A percentile compares a stretch with the other conserved stretches of the same genome.
Evolutionary conservation across 2,797 vertebrate genomes (phyloP).

Genomic region (Taenioides sp.): DNA sequence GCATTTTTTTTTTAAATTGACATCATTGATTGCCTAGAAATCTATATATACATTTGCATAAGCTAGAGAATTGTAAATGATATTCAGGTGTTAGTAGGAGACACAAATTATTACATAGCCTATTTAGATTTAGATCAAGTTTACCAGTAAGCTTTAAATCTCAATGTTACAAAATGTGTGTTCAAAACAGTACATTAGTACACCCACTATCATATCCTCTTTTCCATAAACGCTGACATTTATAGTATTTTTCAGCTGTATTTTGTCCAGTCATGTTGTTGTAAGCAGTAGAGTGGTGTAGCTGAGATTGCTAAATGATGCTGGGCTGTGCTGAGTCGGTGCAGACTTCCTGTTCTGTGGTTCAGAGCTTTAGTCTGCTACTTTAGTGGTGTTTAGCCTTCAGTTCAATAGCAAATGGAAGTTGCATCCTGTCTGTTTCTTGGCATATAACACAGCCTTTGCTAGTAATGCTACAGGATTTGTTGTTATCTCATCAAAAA

Average conservation of each 20-base stretch:
- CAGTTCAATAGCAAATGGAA: slow-evolving; percentile 45
- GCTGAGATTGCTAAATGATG: slow-evolving; percentile 54
- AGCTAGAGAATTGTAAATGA: not conserved
- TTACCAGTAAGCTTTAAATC: not conserved
- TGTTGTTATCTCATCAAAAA: too few relatives aligned
- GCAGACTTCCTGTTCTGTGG: slow-evolving; percentile 75
- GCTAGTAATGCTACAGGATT: not conserved
- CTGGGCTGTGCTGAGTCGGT: slow-evolving; percentile 20
- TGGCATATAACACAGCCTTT: not conserved
- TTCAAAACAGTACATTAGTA: not conserved
- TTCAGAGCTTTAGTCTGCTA: slow-evolving; percentile 28
- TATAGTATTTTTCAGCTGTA: not conserved
- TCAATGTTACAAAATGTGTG: not conserved
- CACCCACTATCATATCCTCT: not conserved
- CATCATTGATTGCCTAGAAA: not conserved
- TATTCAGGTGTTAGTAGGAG: too few relatives aligned
- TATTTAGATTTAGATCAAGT: too few relatives aligned
- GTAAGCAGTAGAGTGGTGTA: slow-evolving; percentile 16
- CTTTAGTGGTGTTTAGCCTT: slow-evolving; percentile 17
- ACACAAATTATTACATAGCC: too few relatives aligned
- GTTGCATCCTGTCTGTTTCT: slow-evolving; percentile 56
- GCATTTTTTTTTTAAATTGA: not conserved
- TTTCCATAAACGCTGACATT: not conserved
- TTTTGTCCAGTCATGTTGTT: slow-evolving; percentile 6
- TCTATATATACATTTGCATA: not conserved